Conservation (phyloP, 2,113 vertebrate species). For the Ellobius talpinus region DNA sequence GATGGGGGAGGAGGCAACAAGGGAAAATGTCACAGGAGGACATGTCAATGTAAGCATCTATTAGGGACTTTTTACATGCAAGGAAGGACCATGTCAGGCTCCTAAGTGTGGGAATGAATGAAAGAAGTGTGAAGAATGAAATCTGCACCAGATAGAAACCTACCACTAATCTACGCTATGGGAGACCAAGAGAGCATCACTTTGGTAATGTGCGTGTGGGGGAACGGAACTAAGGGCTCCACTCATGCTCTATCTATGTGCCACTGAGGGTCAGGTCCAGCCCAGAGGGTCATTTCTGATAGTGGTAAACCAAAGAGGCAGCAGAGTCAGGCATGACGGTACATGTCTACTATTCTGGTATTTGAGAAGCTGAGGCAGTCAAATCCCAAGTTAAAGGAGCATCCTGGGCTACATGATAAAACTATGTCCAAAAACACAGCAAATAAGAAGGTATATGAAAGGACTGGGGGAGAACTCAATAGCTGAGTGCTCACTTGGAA, state of each 20-base stretch:
- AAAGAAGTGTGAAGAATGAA: slow-evolving; percentile 7
- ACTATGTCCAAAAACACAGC: background rate
- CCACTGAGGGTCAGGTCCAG: background rate
- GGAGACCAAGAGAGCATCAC: background rate
- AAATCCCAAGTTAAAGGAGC: background rate
- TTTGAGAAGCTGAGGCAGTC: background rate
- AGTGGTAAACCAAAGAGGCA: background rate
- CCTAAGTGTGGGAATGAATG: background rate
- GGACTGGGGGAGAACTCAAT: background rate
- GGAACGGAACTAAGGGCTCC: background rate
- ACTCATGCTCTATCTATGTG: background rate
- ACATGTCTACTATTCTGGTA: background rate
- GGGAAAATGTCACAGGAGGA: background rate
- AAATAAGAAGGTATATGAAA: background rate
- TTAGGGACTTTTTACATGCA: background rate
- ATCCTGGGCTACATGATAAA: background rate
- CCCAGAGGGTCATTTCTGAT: background rate
- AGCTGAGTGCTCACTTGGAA: background rate
- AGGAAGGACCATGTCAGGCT: background rate
- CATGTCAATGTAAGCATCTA: background rate
- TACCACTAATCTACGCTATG: background rate
- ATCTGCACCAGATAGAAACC: background rate
- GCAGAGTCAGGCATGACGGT: background rate
- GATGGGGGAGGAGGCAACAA: background rate
- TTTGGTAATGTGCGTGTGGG: background rate